A percentile compares a stretch with the other conserved stretches of the same genome.
These are phyloP conservation scores for Lophura nycthemera DNA, from an alignment of 2,113 vertebrate species.

Conservation along the genomic window DNA sequence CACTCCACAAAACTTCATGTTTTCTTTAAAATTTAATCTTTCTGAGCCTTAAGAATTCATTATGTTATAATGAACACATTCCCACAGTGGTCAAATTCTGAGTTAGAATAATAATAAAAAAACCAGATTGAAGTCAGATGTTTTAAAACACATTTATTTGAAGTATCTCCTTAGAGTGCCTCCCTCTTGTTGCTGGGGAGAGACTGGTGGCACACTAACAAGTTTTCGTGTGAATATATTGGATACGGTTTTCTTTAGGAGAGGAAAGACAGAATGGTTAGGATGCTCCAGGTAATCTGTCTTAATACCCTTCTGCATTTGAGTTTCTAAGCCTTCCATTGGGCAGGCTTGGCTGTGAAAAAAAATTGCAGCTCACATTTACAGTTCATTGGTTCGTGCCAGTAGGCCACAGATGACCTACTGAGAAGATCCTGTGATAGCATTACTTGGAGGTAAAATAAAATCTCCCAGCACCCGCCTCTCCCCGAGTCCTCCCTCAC, in stretches of 20 bases:
- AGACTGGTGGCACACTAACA: neutral
- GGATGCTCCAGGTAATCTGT: constrained; percentile 79
- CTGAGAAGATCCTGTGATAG: neutral
- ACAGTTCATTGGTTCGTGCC: constrained; percentile 75
- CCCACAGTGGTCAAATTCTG: neutral
- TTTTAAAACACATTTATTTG: rapidly evolving
- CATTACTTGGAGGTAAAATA: constrained; percentile 35
- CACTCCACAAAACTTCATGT: neutral
- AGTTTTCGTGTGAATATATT: rapidly evolving
- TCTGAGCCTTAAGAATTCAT: neutral
- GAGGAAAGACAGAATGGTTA: neutral
- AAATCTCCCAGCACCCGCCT: constrained; percentile 8
- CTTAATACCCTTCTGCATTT: constrained; percentile 77
- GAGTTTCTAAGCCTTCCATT: constrained; percentile 74
- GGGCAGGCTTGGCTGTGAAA: constrained; percentile 51
- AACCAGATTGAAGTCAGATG: neutral
- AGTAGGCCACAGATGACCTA: constrained; percentile 27
- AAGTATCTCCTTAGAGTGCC: neutral
- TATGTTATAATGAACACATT: neutral
- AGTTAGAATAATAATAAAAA: neutral
- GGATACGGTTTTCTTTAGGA: neutral
- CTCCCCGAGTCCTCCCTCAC: rapidly evolving
- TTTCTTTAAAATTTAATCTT: neutral
- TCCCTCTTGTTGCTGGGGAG: constrained; percentile 73
- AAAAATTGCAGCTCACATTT: constrained; percentile 54